phyloP scores from a whole-genome alignment of 23 tunicate genomes.

The Trididemnum clinides region DNA sequence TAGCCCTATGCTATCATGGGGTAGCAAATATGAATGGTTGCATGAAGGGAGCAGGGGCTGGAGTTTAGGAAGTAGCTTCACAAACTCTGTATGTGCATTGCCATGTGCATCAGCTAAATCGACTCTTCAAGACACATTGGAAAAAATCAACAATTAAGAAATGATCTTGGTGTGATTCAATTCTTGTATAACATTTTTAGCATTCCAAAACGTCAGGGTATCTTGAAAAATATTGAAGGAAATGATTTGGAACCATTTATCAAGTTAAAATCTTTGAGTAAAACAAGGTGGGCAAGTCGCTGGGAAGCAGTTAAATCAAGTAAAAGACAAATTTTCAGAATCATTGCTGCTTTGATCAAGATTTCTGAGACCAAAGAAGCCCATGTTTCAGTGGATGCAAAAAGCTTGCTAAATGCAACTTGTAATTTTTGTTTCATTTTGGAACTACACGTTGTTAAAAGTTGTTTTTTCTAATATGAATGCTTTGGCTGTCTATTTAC shows the following conservation, averaged over 20 bases:
- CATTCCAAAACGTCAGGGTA: background rate
- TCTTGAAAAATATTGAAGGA: background rate
- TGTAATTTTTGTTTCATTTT: slow-evolving; percentile 18
- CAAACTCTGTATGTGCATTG: slow-evolving; percentile 39
- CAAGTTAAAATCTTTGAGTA: slow-evolving; percentile 20
- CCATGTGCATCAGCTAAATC: slow-evolving; percentile 42
- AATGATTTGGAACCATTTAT: background rate
- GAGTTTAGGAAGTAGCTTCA: slow-evolving; percentile 14
- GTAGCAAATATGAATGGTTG: slow-evolving; percentile 18
- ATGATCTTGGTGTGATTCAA: slow-evolving; percentile 9
- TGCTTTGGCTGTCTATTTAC: slow-evolving; percentile 2
- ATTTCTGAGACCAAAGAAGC: background rate
- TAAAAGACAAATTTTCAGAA: background rate
- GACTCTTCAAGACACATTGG: slow-evolving; percentile 15
- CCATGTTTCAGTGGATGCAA: background rate
- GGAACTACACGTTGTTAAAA: background rate
- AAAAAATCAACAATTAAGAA: background rate
- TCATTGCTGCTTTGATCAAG: background rate
- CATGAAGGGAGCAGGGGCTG: slow-evolving; percentile 11
- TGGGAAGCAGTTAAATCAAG: slow-evolving; percentile 16
- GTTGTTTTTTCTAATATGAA: slow-evolving; percentile 21
- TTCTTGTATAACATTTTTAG: slow-evolving; percentile 5
- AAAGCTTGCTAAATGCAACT: background rate
- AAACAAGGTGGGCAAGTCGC: slow-evolving; percentile 9
- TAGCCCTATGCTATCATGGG: slow-evolving; percentile 23